Conservation (phyloP, 1,140 invertebrate species). For the Luehdorfia chinensis region DNA sequence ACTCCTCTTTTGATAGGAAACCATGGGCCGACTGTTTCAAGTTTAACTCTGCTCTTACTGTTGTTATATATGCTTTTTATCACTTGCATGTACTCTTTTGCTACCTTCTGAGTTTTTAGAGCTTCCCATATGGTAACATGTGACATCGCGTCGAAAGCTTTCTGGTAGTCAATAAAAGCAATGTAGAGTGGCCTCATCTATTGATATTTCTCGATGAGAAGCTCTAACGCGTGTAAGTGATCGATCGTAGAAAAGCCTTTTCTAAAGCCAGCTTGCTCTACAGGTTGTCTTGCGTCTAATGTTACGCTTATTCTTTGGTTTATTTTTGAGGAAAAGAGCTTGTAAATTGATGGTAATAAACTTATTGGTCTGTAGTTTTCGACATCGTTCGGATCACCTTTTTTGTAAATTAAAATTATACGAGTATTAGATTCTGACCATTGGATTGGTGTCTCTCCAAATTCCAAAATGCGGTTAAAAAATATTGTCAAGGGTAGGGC, state of each 20-base stretch:
- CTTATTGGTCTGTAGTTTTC: background rate
- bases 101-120: constrained; percentile 17
- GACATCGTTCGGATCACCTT: background rate
- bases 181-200: constrained; percentile 3
- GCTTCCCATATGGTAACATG: constrained; percentile 21
- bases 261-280: no score
- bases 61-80: constrained; percentile 22
- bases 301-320: background rate
- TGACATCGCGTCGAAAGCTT: no score
- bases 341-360: background rate
- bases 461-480: background rate
- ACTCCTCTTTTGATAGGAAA: no score
- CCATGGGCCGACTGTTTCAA: constrained; percentile 17
- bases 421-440: constrained; percentile 1
- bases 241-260: constrained; percentile 4
- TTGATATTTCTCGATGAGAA: constrained; percentile 1
- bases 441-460: background rate
- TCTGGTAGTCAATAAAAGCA: constrained; percentile 25
- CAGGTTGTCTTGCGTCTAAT: background rate
- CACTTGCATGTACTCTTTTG: constrained; percentile 20
- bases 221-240: background rate
- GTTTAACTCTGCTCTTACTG: constrained; percentile 17
- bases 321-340: background rate
- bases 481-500: background rate
- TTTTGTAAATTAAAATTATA: constrained; percentile 4